Evolutionary conservation across 1,140 invertebrate species (phyloP), one percentile per base, ranked within the genome.

Genomic region (Drosophila watanabei): DNA sequence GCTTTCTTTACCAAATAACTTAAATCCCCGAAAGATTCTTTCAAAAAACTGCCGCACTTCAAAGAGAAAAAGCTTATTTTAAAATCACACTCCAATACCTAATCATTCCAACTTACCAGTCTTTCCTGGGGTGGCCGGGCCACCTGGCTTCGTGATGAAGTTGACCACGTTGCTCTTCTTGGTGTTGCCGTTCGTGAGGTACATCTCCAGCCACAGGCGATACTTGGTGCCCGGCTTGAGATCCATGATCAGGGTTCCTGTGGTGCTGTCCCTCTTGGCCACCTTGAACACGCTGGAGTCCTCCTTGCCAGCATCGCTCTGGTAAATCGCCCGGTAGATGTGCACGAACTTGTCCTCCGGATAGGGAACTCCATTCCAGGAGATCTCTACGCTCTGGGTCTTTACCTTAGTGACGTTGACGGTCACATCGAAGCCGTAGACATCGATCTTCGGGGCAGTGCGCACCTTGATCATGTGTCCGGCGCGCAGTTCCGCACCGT

Each of bases 321-420:
- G 96, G 91, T 97, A 98, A 63, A 97, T 97, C 4, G 97, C 96
- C 73, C 97, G 95, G 93, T 97, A 98, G 75, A 98, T 97, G 80
- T 98, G 97, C n/a, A 98, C 97, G 93, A 96, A 98, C 88, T 98
- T 97, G 79, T 98, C 97, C 75, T 97, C 96, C 0, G 97, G 97
- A 85, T 96, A 95, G 6, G 97, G 97, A 0, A 98, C 95, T 8
- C 97, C 97, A 52, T 94, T 95, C 97, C 97, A 98, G 2, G 95
- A 95, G 3, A 98, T 94, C 83, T 97, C 96, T 2, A 97, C 96
- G 18, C 96, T 96, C 39, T 95, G 95, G 0, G 96, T 94, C 80
- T 97, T 97, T 5, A 98, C 95, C 59, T 95, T 95, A 30, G 95
- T 95, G 0, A 97, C 95, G 71, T 97, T 96, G 0, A 98, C 94